Conservation (phyloP, 2,888 invertebrate species). For the Meteorus cinctellus region DNA sequence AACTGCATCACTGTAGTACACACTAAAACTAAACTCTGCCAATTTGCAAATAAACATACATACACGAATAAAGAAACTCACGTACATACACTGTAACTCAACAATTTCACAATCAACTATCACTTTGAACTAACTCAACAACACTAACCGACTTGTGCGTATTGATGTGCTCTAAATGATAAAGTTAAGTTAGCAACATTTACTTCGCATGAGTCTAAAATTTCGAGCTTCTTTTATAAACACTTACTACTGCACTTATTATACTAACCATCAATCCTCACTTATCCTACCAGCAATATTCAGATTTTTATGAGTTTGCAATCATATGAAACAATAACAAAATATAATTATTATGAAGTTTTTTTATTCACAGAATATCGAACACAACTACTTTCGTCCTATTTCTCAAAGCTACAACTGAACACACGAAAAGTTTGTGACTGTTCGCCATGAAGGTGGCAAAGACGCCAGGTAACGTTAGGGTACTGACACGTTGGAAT, state of each 20-base stretch:
- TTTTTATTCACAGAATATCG: no score
- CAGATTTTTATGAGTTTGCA: no score
- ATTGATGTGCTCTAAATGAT: no score
- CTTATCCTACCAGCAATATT: no score
- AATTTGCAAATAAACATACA: background rate
- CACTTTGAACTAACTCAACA: background rate
- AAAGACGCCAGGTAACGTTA: conserved; percentile 13
- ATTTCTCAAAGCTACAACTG: background rate
- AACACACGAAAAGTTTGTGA: background rate
- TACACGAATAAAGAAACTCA: background rate
- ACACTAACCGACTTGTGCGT: background rate
- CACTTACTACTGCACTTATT: background rate
- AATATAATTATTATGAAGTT: no score
- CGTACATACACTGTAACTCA: background rate
- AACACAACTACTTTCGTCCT: background rate
- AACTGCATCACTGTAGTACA: background rate
- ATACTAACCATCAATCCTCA: no score
- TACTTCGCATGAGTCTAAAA: no score
- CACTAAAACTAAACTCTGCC: background rate
- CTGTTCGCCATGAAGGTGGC: background rate
- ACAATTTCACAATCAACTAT: background rate
- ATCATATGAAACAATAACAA: no score
- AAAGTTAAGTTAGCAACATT: no score
- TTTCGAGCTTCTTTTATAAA: background rate
- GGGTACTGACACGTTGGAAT: conserved; percentile 55